phyloP scores from a whole-genome alignment of 1,140 invertebrate species.

The Bombus terrestris region DNA sequence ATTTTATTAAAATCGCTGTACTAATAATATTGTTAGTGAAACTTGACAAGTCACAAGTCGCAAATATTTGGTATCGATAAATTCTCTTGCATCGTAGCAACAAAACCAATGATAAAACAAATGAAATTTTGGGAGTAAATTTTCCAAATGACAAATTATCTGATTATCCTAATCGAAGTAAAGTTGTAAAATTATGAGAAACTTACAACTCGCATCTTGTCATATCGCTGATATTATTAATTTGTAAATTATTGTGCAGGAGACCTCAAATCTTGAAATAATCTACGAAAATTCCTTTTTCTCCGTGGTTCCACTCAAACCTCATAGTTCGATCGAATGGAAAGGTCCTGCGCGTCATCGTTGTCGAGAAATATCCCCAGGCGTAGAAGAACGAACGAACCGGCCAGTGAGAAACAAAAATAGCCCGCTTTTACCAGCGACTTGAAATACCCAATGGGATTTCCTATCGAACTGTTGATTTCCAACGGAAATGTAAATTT shows the following conservation, averaged over 20 bases:
- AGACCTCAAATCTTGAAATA: background rate
- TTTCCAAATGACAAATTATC: background rate
- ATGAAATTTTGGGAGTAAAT: background rate
- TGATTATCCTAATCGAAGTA: no score
- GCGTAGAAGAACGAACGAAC: background rate
- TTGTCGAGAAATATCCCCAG: background rate
- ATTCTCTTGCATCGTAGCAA: no score
- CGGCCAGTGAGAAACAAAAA: constrained; percentile 5
- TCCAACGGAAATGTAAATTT: constrained; percentile 32
- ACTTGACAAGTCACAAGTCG: background rate
- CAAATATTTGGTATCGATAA: background rate
- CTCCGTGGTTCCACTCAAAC: background rate
- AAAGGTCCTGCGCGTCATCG: background rate
- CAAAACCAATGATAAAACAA: background rate
- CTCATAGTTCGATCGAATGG: background rate
- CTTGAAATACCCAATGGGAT: background rate
- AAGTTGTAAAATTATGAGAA: no score
- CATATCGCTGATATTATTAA: background rate
- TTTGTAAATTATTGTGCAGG: background rate
- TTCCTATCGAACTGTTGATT: constrained; percentile 14
- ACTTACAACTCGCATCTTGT: background rate
- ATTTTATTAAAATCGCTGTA: background rate
- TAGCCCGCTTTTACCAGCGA: background rate
- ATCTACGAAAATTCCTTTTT: background rate
- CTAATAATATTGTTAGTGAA: background rate